Evolutionary conservation across 2,113 vertebrate genomes (phyloP), one percentile per base, ranked within the genome.

Genomic region (Hemicordylus capensis): DNA sequence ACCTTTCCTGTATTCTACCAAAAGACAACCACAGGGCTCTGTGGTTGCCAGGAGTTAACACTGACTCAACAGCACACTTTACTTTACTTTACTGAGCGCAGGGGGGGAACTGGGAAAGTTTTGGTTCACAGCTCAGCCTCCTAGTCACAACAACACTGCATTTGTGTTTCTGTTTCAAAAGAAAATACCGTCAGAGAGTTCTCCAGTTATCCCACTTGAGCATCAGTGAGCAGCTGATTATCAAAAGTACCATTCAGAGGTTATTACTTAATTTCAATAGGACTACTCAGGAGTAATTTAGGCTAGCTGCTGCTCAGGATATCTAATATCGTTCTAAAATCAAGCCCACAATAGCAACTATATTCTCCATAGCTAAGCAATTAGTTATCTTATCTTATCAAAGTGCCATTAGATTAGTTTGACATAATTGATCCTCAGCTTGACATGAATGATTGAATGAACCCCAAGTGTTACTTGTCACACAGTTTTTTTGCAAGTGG

Each of bases 391-490:
- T 84, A 63, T 72, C 24, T 85, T 76, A 59, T 86, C 77, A 84
- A 85, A 82, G 42, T 74, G 76, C 90, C 89, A 89, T 72, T 72
- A 90, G 80, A 76, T 63, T 88, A 88, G 37, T 76, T 83, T 64
- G 81, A 80, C 46, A n/a, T 73, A 83, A 88, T 48, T 80, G 81
- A 74, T 84, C 46, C 48, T 74, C 82, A 80, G 46, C 59, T 84
- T 83, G 12, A 77, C 81, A 89, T 37, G 39, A 83, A 51, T 80
- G 31, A 89, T 19, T 73, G 76, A 86, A 66, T 67, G 66, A 82
- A 87, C 69, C 63, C 72, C 85, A 69, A 64, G 84, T 88, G 82
- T 76, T 91, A 84, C 83, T 89, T 87, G 89, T 84, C 76, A 74
- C 76, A 69, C 56, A 88, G 54, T 51, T 81, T 26, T n/a, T 81